phyloP scores from a whole-genome alignment of 2,888 invertebrate species.

The Agrotis segetum region DNA sequence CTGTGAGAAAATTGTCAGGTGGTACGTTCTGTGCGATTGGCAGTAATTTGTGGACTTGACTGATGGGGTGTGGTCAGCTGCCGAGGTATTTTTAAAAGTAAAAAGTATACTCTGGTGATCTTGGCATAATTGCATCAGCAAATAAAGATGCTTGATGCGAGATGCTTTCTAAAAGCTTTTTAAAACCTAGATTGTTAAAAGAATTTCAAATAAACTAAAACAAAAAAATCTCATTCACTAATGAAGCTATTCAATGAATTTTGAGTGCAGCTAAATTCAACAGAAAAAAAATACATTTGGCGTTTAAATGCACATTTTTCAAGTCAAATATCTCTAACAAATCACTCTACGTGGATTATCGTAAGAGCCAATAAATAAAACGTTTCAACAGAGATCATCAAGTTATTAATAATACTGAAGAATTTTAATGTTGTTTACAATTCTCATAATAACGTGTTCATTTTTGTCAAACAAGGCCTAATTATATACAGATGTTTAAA shows the following conservation, averaged over 20 bases:
- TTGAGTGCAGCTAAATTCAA: conserved; percentile 13
- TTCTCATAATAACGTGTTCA: not conserved
- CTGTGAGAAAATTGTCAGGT: conserved; percentile 35
- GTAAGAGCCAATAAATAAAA: conserved; percentile 25
- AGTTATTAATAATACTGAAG: conserved; percentile 23
- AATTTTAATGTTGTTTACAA: conserved; percentile 47
- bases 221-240: not conserved
- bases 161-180: too few relatives aligned
- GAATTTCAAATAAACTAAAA: not conserved
- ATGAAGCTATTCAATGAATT: conserved; percentile 1
- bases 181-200: too few relatives aligned
- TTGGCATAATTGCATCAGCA: too few relatives aligned
- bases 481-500: not conserved
- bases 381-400: conserved; percentile 18
- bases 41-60: conserved; percentile 36
- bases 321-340: conserved; percentile 35
- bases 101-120: not conserved
- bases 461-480: not conserved
- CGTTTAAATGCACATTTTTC: conserved; percentile 7
- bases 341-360: conserved; percentile 25
- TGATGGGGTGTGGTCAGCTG: conserved; percentile 26
- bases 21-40: conserved; percentile 15
- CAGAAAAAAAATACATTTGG: conserved; percentile 12
- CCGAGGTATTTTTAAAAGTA: not conserved
- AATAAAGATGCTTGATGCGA: too few relatives aligned